Conservation (phyloP, 2,113 vertebrate species). For the Phycodurus eques region DNA sequence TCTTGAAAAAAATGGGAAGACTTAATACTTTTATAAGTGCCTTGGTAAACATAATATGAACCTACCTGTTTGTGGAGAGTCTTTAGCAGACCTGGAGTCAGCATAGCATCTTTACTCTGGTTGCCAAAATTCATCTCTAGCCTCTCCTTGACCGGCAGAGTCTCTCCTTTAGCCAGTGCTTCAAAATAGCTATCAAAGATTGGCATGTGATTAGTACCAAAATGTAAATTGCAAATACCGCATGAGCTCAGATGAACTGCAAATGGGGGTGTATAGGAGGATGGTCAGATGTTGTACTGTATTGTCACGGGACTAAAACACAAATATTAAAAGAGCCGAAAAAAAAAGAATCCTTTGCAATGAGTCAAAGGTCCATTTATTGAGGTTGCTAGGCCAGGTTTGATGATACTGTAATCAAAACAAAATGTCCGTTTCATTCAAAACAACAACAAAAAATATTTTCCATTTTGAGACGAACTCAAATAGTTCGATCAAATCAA, state of each 20-base stretch:
- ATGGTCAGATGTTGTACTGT: not conserved
- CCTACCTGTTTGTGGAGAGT: constrained; percentile 86
- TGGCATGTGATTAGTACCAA: not conserved
- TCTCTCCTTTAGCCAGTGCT: constrained; percentile 80
- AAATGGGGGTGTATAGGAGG: no score
- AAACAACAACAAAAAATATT: no score
- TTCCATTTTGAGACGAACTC: no score
- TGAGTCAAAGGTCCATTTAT: no score
- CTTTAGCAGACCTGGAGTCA: constrained; percentile 86
- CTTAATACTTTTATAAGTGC: not conserved
- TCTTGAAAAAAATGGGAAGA: not conserved
- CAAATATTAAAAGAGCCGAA: not conserved
- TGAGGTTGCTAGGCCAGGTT: no score
- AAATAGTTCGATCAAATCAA: no score
- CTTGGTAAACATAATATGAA: not conserved
- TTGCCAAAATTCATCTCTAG: constrained; percentile 75
- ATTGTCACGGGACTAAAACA: not conserved
- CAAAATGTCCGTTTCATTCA: no score
- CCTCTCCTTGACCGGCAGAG: constrained; percentile 84
- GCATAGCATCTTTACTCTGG: constrained; percentile 71
- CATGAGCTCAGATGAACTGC: not conserved
- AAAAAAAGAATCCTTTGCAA: no score
- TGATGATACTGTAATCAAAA: no score
- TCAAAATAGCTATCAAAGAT: constrained; percentile 81
- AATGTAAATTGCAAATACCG: not conserved